Evolutionary conservation across 2,888 invertebrate genomes (phyloP), one percentile per base, ranked within the genome.

Genomic region (Drosophila tripunctata): DNA sequence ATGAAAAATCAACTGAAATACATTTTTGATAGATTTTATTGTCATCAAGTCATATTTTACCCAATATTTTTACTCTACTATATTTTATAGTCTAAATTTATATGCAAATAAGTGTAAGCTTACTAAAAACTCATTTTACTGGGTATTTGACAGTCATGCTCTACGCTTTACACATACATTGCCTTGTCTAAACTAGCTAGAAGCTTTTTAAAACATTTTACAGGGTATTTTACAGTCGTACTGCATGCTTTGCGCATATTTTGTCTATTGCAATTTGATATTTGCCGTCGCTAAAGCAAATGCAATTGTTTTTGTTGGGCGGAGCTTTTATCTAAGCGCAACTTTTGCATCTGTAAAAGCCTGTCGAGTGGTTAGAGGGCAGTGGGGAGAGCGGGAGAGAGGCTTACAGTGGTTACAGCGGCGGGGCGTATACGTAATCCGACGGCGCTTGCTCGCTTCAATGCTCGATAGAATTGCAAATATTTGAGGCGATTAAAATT

Each of bases 381-480:
- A 21, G 21, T 19, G 17, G 4, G 27, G 6, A 7, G 24, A 24
- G 24, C 6, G 6, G 24, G 24, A 24, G 10, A 10, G 2, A 10
- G 30, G 24, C 8, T 22, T 3, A 14, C 22, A 15, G n/a, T 27
- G 15, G 47, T n/a, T 0, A 15, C 36, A 10, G n/a, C 48, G 36
- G 24, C 48, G 68, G 62, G 82, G 69, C 80, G 83, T 80, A 78
- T 80, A 78, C 84, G 78, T 80, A 73, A 83, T 78, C 45, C 48
- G 67, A 57, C 60, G 76, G 75, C 72, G 75, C 63, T 67, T 72
- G 76, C 52, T n/a, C 43, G 81, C 67, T 67, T 62, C 47, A 52
- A 44, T 63, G 68, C 64, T 69, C 78, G 58, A 83, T 84, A 84
- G 78, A 84, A 84, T 84, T 81, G 81, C 81, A 84, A 81, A 84